Evolutionary conservation across 2,797 vertebrate species (phyloP).

Genomic region (Spinibarbus caldwelli): DNA sequence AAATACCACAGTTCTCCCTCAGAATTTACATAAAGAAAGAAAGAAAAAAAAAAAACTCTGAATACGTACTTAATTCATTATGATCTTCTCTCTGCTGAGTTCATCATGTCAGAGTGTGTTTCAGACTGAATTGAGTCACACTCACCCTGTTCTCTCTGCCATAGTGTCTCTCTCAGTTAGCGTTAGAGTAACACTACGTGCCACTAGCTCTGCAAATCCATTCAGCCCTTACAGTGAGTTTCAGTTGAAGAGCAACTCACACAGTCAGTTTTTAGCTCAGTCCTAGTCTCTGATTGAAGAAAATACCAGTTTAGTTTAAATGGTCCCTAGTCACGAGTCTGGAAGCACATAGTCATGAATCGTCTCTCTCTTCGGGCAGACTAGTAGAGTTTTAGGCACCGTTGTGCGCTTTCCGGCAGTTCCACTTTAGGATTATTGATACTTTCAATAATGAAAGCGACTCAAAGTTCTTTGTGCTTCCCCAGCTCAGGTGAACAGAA

Average conservation of each 20-base stretch:
- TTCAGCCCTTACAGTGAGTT: constrained; percentile 19
- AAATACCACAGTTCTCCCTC: not conserved
- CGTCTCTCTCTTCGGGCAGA: not conserved
- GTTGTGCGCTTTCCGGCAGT: not conserved
- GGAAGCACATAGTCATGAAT: constrained; percentile 21
- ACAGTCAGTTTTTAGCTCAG: not conserved
- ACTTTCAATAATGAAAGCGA: constrained; percentile 39
- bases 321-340: not conserved
- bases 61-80: not conserved
- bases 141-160: constrained; percentile 31
- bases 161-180: constrained; percentile 27
- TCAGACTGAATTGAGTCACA: too few relatives aligned
- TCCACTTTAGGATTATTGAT: constrained; percentile 41
- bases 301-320: constrained; percentile 29
- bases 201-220: constrained; percentile 26
- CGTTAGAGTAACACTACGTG: not conserved
- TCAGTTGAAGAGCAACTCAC: constrained; percentile 6
- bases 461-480: constrained; percentile 28
- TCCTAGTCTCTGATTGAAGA: not conserved
- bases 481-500: constrained; percentile 45
- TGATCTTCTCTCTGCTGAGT: not conserved
- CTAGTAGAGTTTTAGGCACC: not conserved
- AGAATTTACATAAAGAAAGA: not conserved
- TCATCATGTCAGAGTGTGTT: constrained; percentile 17
- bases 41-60: not conserved